These are phyloP conservation scores for Heliconius hermathena DNA, from an alignment of 1,140 invertebrate species.

Conservation along the genomic window DNA sequence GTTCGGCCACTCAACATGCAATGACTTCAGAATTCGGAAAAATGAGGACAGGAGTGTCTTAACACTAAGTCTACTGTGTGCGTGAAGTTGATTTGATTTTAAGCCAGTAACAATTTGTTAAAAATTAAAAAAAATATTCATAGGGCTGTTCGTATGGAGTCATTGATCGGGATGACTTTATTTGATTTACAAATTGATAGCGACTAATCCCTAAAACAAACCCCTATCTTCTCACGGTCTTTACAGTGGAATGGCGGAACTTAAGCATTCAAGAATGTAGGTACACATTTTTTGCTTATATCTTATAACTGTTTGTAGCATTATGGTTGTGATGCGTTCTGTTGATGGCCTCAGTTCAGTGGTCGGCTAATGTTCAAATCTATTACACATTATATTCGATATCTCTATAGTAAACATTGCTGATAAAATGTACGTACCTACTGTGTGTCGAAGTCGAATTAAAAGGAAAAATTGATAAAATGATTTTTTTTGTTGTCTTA, in stretches of 20 bases:
- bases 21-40: too few species aligned
- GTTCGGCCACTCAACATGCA: too few species aligned
- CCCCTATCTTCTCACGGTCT: not conserved
- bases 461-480: not conserved
- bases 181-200: not conserved
- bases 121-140: too few species aligned
- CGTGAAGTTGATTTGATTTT: too few species aligned
- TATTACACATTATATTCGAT: not conserved
- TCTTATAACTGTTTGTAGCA: conserved; percentile 22
- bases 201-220: not conserved
- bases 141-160: not conserved
- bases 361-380: conserved; percentile 30
- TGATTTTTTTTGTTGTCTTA: not conserved
- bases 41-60: too few species aligned
- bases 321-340: not conserved
- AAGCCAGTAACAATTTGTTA: too few species aligned
- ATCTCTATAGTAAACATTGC: conserved; percentile 5
- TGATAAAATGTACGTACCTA: not conserved
- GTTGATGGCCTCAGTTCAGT: conserved; percentile 18
- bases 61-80: not conserved
- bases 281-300: conserved; percentile 15
- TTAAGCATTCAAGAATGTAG: conserved; percentile 4
- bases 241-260: not conserved
- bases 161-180: not conserved
- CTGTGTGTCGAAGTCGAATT: not conserved